phyloP scores from a whole-genome alignment of 1,140 invertebrate genomes.

The Drosophila carrolli region DNA sequence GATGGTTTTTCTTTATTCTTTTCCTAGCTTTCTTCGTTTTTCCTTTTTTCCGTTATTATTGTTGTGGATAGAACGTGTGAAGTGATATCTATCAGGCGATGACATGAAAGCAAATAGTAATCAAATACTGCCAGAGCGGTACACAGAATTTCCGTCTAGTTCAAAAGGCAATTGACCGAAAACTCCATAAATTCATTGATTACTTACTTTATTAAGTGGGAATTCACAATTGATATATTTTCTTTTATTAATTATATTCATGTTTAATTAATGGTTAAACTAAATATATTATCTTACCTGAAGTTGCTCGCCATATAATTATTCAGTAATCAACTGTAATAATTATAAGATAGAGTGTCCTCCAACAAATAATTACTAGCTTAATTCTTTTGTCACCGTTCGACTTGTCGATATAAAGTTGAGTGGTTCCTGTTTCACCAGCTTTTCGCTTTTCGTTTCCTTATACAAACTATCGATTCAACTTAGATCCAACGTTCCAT shows the following conservation, averaged over 20 bases:
- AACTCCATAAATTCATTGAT: background rate
- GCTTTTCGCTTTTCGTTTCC: background rate
- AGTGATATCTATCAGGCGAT: constrained; percentile 55
- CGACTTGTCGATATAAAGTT: background rate
- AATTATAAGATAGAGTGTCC: background rate
- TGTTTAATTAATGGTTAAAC: background rate
- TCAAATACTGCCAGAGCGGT: background rate
- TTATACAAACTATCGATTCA: constrained; percentile 17
- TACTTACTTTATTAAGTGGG: background rate
- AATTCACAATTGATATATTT: background rate
- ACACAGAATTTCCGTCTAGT: no score
- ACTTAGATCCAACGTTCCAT: constrained; percentile 51
- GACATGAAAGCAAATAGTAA: constrained; percentile 31
- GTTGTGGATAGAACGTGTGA: constrained; percentile 59
- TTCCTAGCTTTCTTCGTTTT: constrained; percentile 3
- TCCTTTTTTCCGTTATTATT: constrained; percentile 4
- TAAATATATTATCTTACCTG: background rate
- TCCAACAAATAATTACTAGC: background rate
- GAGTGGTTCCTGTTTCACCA: background rate
- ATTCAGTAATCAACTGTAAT: background rate
- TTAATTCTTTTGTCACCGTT: background rate
- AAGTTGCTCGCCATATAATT: constrained; percentile 1
- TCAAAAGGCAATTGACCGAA: background rate
- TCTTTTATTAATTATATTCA: background rate
- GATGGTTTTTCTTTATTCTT: background rate